Base-by-base conservation (phyloP, 2,797 vertebrate species). In the Knipowitschia caucasica region DNA sequence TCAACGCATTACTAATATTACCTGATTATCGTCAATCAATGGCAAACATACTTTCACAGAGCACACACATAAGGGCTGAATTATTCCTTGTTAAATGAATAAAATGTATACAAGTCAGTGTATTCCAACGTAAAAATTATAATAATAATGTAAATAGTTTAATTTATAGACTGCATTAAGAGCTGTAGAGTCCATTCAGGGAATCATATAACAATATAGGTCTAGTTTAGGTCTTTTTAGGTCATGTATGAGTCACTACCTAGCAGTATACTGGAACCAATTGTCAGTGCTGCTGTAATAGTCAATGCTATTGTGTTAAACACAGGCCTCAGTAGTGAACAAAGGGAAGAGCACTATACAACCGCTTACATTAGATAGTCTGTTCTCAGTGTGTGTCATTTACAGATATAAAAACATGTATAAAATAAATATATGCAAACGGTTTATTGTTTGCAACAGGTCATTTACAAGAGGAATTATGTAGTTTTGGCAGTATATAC, bases 181-280 rank as follows among this genome's bases (percentile, higher is more conserved):
- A 35, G 59, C 59, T 59, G 45, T 69, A 46, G 58, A 62, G 54
- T 78, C 71, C 82, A 81, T 73, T 78, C 51, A 57, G 50, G 59
- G 49, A 64, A 70, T 69, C 54, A 59, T 64, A 54, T 62, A 78
- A 33, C 67, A 59, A 49, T 83, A 78, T 40, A 21, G 36, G 3
- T 7, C 14, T 12, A 10, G 8, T 8, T 10, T 18, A 77, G 76
- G 69, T 64, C 69, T 71, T 18, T 80, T 83, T 89, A 85, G 85
- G 84, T 89, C 84, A 88, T 85, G 74, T 51, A 81, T 87, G 85
- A 91, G 87, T 91, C 87, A 90, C 87, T 86, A 86, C 86, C 87
- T 89, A 83, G 86, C 81, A 85, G 86, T 79, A 90, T 89, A 91
- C 84, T 88, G 65, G 40, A 23, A 45, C 33, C 77, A 71, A 87